Conservation (phyloP, 2,888 invertebrate species). For the Hirtodrosophila cameraria region DNA sequence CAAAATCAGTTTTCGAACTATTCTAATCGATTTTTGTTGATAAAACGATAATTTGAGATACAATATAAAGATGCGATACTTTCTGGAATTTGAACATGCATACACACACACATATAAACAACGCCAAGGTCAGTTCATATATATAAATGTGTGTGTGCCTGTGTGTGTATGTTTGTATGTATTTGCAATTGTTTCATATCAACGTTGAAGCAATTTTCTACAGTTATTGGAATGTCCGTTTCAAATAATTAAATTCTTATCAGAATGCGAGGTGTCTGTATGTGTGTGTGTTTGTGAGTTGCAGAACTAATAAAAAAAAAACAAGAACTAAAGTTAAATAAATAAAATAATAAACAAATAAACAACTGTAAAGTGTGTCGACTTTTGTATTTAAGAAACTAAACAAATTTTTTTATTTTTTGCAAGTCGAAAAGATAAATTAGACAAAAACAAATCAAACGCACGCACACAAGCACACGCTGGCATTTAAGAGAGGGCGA, state of each 20-base stretch:
- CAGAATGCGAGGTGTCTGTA: slow-evolving; percentile 51
- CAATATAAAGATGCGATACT: too few species aligned
- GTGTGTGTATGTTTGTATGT: too few species aligned
- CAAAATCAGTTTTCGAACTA: too few species aligned
- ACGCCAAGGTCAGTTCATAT: too few species aligned
- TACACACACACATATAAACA: too few species aligned
- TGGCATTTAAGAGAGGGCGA: slow-evolving; percentile 8
- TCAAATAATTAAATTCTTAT: slow-evolving; percentile 69
- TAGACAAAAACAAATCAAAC: slow-evolving; percentile 51
- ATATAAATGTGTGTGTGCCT: too few species aligned
- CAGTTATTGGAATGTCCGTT: slow-evolving; percentile 62
- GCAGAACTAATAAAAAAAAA: slow-evolving; percentile 36
- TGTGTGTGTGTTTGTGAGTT: slow-evolving; percentile 2
- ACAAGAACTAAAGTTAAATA: slow-evolving; percentile 6
- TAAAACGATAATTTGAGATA: too few species aligned
- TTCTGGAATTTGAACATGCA: too few species aligned
- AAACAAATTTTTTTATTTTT: slow-evolving; percentile 5
- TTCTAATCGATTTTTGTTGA: too few species aligned
- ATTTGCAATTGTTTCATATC: slow-evolving; percentile 5
- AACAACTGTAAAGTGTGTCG: not conserved
- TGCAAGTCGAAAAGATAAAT: slow-evolving; percentile 23
- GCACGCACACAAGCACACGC: slow-evolving; percentile 30
- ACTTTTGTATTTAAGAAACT: slow-evolving; percentile 25
- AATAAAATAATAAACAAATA: slow-evolving; percentile 9
- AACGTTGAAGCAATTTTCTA: not conserved